Evolutionary conservation across 53 echinoderm and acorn worm genomes (phyloP).

Genomic region (Arbacia lixula): DNA sequence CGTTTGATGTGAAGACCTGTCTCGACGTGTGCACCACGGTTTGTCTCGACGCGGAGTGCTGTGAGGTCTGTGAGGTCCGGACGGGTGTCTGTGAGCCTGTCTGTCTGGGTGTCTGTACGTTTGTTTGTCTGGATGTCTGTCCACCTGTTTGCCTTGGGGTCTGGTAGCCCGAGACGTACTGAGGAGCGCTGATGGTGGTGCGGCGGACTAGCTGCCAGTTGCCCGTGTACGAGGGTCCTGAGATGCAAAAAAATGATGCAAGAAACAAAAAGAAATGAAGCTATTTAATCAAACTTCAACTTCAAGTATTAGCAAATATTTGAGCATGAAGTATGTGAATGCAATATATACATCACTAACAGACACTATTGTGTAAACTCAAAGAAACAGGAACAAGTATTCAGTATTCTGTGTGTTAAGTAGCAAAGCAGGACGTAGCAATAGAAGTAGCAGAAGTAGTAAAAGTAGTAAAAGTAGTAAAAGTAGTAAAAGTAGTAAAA

Average conservation of each 20-base stretch:
- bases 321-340: too few relatives aligned
- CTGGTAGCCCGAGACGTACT: constrained; percentile 50
- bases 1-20: constrained; percentile 6
- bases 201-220: constrained; percentile 50
- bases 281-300: too few relatives aligned
- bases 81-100: background rate
- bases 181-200: constrained; percentile 43
- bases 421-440: too few relatives aligned
- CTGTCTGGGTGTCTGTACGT: background rate
- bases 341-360: too few relatives aligned
- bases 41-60: background rate
- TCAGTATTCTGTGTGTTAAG: too few relatives aligned
- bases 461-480: too few relatives aligned
- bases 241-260: background rate
- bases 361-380: too few relatives aligned
- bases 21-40: constrained; percentile 13
- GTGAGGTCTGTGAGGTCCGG: constrained; percentile 20
- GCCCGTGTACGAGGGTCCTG: constrained; percentile 41
- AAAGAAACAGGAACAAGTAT: too few relatives aligned
- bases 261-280: too few relatives aligned
- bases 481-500: too few relatives aligned
- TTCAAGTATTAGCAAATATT: too few relatives aligned
- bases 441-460: too few relatives aligned
- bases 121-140: background rate
- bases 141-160: constrained; percentile 17